Base-by-base conservation (phyloP, 1,140 invertebrate species). In the Sycobia sp. region DNA sequence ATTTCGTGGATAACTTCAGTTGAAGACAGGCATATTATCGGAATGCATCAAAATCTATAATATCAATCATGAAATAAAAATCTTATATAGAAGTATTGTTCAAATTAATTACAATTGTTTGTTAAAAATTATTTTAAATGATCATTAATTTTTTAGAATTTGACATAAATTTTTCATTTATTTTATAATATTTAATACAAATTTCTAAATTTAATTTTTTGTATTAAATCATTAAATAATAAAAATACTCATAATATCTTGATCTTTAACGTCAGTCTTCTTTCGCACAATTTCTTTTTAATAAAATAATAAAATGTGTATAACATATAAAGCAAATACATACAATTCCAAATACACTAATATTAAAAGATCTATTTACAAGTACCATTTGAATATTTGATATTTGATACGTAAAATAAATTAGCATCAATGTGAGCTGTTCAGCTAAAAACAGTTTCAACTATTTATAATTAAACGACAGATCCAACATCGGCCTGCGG, bases 401-500 rank as follows among this genome's bases (percentile, higher is more conserved):
- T 53, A 53, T 29, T 56, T 46, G 0, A n/a, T 32, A 23, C 44
- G 39, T 43, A 58, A 22, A 23, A 47, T 34, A 23, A 11, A 27
- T 43, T 3, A n/a, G n/a, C n/a, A n/a, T n/a, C n/a, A n/a, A n/a
- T n/a, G n/a, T n/a, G n/a, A n/a, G n/a, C n/a, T n/a, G n/a, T n/a
- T n/a, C n/a, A n/a, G n/a, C n/a, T n/a, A n/a, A n/a, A n/a, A 9
- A 47, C 46, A 23, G 13, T 57, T 57, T 14, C 25, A 7, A 39
- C 27, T 13, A 51, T 18, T 13, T 18, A n/a, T 23, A 39, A 18
- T 22, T 73, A 67, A 75, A 49, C 47, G 73, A 75, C 67, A 68
- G 65, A 70, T 73, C 71, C 72, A 74, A 75, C 74, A 75, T 75
- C 72, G 69, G 65, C 69, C 67, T 73, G 70, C 65, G 70, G 70